phyloP scores from a whole-genome alignment of 92 coral and sea anemone genomes.

The Umimayanthus chanpuru region DNA sequence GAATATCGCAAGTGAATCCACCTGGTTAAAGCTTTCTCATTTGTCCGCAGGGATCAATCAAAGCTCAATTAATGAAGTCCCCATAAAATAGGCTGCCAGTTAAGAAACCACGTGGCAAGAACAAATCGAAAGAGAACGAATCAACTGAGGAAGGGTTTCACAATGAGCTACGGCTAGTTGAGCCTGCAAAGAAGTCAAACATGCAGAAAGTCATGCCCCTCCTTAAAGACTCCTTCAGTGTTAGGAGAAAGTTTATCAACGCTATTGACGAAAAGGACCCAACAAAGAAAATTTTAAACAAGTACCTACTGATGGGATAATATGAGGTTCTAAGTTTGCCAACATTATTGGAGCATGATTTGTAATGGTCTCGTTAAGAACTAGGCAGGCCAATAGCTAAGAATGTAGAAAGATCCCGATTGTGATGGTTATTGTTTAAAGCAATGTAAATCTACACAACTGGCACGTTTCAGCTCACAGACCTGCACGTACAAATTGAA shows the following conservation, averaged over 20 bases:
- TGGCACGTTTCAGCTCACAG: slow-evolving; percentile 3
- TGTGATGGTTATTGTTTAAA: not conserved
- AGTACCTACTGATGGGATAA: not conserved
- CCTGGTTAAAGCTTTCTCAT: slow-evolving; percentile 1
- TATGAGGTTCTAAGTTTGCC: slow-evolving; percentile 15
- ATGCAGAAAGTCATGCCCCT: slow-evolving; percentile 19
- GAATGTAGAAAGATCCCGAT: not conserved
- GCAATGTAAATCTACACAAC: not conserved
- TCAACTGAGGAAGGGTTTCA: slow-evolving; percentile 16
- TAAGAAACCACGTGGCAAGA: not conserved
- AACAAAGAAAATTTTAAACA: not conserved
- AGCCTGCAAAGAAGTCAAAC: slow-evolving; percentile 6
- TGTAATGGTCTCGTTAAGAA: not conserved
- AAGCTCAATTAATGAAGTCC: slow-evolving; percentile 5
- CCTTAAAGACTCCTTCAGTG: slow-evolving; percentile 9
- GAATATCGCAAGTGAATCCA: slow-evolving; percentile 7
- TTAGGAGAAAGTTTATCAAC: not conserved
- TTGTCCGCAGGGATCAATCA: slow-evolving; percentile 12
- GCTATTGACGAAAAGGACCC: slow-evolving; percentile 6
- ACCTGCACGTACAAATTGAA: not conserved
- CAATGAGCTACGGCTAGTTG: slow-evolving; percentile 8
- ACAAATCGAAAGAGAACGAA: not conserved
- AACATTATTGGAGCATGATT: not conserved
- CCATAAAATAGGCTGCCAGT: slow-evolving; percentile 6
- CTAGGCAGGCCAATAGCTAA: slow-evolving; percentile 13